phyloP scores from a whole-genome alignment of 2,797 vertebrate species.

The Paguma larvata region DNA sequence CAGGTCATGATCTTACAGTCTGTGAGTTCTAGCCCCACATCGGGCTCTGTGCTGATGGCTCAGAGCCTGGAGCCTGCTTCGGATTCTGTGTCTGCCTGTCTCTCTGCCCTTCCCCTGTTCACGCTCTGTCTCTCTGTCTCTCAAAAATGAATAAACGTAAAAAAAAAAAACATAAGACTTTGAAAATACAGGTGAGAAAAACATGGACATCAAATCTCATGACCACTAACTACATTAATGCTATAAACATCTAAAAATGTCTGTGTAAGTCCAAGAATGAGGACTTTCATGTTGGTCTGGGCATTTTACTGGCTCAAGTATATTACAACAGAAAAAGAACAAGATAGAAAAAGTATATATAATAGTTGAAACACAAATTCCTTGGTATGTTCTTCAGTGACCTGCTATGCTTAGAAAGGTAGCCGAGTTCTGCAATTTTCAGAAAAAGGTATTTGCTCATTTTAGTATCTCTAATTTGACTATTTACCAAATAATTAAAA shows the following conservation, averaged over 20 bases:
- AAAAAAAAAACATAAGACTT: not conserved
- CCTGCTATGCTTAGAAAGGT: not conserved
- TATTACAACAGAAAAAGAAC: not conserved
- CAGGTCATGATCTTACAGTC: no score
- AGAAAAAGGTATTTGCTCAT: not conserved
- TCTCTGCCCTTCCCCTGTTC: no score
- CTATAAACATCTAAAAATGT: not conserved
- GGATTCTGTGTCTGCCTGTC: no score
- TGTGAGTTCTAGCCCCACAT: no score
- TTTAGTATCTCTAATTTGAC: not conserved
- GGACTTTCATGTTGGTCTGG: not conserved
- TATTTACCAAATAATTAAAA: slow-evolving; percentile 20
- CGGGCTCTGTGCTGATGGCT: no score
- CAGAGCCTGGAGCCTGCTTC: no score
- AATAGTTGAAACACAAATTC: not conserved
- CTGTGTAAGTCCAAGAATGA: not conserved
- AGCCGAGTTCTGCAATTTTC: not conserved
- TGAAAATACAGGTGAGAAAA: not conserved
- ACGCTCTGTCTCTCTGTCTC: no score
- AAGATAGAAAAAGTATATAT: not conserved
- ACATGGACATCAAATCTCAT: not conserved
- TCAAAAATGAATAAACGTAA: no score
- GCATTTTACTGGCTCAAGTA: not conserved
- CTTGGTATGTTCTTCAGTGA: not conserved
- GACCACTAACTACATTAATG: not conserved